Evolutionary conservation across 1,140 invertebrate genomes (phyloP).

Genomic region (Drosophila trapezifrons): DNA sequence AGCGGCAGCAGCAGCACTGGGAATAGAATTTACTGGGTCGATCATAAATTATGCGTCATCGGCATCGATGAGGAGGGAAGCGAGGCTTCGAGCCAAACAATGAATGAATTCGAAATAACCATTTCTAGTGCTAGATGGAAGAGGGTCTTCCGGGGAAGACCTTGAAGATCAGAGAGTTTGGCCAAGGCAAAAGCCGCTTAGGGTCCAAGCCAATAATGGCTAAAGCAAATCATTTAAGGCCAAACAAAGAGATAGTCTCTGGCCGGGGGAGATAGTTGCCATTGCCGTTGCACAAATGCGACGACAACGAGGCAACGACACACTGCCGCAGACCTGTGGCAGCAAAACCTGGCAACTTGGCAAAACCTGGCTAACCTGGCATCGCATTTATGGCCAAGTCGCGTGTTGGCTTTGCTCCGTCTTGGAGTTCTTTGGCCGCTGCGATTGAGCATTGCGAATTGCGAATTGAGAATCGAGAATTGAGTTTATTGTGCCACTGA

Average conservation of each 20-base stretch:
- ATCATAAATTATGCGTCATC: conserved; percentile 67
- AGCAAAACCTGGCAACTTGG: conserved; percentile 33
- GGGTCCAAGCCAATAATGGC: conserved; percentile 22
- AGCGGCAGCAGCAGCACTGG: conserved; percentile 29
- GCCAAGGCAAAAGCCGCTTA: conserved; percentile 15
- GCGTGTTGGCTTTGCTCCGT: conserved; percentile 60
- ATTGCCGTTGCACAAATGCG: conserved; percentile 6
- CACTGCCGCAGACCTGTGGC: conserved; percentile 26
- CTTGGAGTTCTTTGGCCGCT: conserved; percentile 21
- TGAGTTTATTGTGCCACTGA: conserved; percentile 79
- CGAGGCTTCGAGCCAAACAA: conserved; percentile 30
- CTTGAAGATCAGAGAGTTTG: conserved; percentile 7
- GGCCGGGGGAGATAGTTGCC: conserved; percentile 12
- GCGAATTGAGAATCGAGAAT: conserved; percentile 34
- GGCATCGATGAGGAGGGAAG: conserved; percentile 4
- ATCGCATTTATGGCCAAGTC: conserved; percentile 78
- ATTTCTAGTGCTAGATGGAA: conserved; percentile 12
- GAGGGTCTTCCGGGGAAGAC: conserved; percentile 3
- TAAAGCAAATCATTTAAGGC: conserved; percentile 65
- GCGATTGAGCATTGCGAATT: conserved; percentile 17
- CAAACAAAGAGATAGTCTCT: conserved; percentile 47
- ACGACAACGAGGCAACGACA: conserved; percentile 8
- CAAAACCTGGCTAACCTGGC: conserved; percentile 54
- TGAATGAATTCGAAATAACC: conserved; percentile 64
- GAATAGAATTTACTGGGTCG: conserved; percentile 62